Percentiles rank a stretch among this genome's conserved stretches.
Conservation (phyloP, 2,888 invertebrate species). For the Seladonia tumulorum region DNA sequence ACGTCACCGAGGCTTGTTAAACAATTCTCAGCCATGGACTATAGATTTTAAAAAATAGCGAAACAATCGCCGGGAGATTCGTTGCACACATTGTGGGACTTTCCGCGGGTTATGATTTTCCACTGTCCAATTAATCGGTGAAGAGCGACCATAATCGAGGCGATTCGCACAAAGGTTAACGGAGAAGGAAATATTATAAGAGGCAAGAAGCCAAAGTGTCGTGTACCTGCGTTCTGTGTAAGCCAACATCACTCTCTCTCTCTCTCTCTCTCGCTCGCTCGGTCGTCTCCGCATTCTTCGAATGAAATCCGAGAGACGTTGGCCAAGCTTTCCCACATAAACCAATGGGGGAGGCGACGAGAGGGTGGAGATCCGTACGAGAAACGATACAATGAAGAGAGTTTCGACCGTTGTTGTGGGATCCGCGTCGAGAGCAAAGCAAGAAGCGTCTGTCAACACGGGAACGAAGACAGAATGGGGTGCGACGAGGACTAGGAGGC, state of each 20-base stretch:
- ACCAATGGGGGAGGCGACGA: constrained; percentile 39
- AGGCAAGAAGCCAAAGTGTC: constrained; percentile 63
- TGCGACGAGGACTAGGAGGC: constrained; percentile 16
- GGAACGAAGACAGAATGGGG: constrained; percentile 29
- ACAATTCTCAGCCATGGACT: no score
- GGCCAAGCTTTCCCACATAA: constrained; percentile 63
- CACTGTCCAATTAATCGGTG: no score
- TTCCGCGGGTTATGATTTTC: no score
- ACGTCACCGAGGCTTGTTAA: no score
- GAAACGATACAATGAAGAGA: constrained; percentile 66
- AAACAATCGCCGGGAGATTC: no score
- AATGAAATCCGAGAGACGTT: constrained; percentile 52
- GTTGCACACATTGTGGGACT: no score
- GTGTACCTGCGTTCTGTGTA: constrained; percentile 45
- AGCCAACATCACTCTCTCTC: constrained; percentile 14
- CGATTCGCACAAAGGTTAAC: constrained; percentile 1
- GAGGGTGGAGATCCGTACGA: constrained; percentile 54
- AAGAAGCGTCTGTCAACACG: constrained; percentile 35
- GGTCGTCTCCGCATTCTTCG: constrained; percentile 43
- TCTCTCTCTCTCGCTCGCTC: neutral
- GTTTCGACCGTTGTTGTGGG: constrained; percentile 64
- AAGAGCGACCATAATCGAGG: neutral
- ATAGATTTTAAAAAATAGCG: no score
- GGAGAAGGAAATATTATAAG: constrained; percentile 9
- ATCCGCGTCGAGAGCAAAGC: constrained; percentile 52